Conservation (phyloP, 2,113 vertebrate species). For the Pseudopipra pipra region DNA sequence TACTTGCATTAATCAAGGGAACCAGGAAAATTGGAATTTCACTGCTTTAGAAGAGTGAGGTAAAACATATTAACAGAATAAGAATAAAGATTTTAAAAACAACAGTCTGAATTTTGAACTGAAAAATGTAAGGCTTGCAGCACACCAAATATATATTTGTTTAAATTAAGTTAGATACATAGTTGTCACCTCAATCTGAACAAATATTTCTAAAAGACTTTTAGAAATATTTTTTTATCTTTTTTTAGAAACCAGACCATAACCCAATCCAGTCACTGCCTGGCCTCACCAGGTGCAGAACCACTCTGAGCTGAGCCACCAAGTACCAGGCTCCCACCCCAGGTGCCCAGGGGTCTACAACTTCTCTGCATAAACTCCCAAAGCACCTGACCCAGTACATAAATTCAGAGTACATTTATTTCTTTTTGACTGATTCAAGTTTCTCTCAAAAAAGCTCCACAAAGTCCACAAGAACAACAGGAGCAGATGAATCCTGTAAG, state of each 20-base stretch:
- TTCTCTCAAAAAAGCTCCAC: neutral
- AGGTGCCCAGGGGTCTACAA: neutral
- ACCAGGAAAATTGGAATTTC: neutral
- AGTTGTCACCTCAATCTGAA: neutral
- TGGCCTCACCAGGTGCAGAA: neutral
- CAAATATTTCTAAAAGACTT: neutral
- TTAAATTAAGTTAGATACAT: neutral
- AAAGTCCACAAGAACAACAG: neutral
- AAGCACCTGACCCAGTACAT: neutral
- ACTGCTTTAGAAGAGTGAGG: neutral
- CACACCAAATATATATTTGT: neutral
- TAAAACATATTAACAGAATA: neutral
- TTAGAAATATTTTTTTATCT: neutral
- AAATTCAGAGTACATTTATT: neutral
- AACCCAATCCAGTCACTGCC: fast-evolving
- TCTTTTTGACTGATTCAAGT: neutral
- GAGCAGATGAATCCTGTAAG: neutral
- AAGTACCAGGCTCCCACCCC: neutral
- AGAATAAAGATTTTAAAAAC: neutral
- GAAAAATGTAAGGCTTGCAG: neutral
- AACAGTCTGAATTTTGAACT: neutral
- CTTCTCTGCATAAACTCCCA: neutral
- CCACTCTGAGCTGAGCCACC: neutral
- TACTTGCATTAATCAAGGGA: neutral
- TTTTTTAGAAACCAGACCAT: neutral